These are phyloP conservation scores for Etheostoma perlongum DNA, from an alignment of 2,797 vertebrate species.

Conservation along the genomic window DNA sequence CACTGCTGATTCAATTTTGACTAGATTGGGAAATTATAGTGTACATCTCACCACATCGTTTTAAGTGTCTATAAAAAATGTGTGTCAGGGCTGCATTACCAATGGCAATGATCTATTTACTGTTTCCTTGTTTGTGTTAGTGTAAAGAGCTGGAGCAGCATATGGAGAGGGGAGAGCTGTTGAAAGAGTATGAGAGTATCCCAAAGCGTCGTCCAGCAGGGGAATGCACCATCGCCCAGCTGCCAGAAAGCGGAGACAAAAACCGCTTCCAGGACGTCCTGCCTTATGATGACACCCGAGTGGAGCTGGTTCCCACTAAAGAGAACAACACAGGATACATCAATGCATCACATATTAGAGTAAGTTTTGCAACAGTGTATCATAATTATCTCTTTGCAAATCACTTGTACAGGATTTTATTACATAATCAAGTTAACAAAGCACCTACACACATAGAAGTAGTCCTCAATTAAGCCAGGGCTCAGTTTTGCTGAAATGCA, in stretches of 20 bases:
- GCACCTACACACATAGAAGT: not conserved
- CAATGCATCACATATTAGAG: constrained; percentile 95
- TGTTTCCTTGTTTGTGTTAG: constrained; percentile 69
- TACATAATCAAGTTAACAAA: not conserved
- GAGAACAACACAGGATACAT: constrained; percentile 99
- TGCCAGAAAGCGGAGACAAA: constrained; percentile 92
- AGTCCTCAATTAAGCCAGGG: not conserved
- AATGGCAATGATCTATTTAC: not conserved
- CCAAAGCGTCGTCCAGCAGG: constrained; percentile 85
- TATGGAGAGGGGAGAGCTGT: constrained; percentile 92
- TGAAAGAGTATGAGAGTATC: constrained; percentile 94
- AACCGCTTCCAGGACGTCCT: constrained; percentile 97
- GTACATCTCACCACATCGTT: not conserved
- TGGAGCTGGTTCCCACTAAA: constrained; percentile 97
- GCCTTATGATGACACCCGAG: constrained; percentile 93
- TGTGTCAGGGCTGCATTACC: not conserved
- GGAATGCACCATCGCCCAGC: constrained; percentile 88
- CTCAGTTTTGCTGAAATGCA: not conserved
- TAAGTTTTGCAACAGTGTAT: constrained; percentile 66
- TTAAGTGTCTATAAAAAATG: not conserved
- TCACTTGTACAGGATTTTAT: not conserved
- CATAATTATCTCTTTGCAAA: not conserved
- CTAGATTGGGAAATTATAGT: not conserved
- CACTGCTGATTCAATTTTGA: not conserved
- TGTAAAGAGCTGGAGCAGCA: constrained; percentile 92